Conservation (phyloP, 1,140 invertebrate species). For the Nebria ingens region DNA sequence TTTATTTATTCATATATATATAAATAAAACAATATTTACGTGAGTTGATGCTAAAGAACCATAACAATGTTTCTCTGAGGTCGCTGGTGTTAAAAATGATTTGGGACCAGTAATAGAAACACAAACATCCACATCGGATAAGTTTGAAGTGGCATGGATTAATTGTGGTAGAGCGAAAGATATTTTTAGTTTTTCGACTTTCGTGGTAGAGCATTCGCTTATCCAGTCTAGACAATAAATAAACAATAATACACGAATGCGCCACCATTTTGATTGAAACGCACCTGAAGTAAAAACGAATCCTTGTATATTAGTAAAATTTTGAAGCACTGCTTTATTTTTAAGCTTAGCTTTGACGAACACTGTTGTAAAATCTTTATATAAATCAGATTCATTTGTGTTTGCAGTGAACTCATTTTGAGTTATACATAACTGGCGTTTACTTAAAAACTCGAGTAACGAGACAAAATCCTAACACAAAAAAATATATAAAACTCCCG, state of each 20-base stretch:
- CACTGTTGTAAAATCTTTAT: neutral
- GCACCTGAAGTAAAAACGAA: neutral
- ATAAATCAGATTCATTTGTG: neutral
- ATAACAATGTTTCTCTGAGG: neutral
- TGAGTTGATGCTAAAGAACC: neutral
- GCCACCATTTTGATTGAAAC: neutral
- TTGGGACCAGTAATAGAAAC: neutral
- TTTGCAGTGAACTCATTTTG: neutral
- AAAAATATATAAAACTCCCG: neutral
- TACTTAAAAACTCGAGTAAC: neutral
- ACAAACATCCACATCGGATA: neutral
- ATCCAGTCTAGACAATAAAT: neutral
- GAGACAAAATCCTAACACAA: neutral
- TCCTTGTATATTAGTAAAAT: conserved; percentile 1
- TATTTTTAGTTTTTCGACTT: neutral
- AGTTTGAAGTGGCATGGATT: neutral
- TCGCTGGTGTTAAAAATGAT: neutral
- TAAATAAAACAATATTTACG: neutral
- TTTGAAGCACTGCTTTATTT: neutral
- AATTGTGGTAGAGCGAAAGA: neutral
- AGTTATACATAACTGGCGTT: neutral
- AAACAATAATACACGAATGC: neutral
- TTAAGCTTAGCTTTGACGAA: neutral
- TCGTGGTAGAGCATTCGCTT: neutral
- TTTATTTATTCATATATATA: too few species aligned